Evolutionary conservation across 2,888 invertebrate species (phyloP).

Genomic region (Perizoma affinitatum): DNA sequence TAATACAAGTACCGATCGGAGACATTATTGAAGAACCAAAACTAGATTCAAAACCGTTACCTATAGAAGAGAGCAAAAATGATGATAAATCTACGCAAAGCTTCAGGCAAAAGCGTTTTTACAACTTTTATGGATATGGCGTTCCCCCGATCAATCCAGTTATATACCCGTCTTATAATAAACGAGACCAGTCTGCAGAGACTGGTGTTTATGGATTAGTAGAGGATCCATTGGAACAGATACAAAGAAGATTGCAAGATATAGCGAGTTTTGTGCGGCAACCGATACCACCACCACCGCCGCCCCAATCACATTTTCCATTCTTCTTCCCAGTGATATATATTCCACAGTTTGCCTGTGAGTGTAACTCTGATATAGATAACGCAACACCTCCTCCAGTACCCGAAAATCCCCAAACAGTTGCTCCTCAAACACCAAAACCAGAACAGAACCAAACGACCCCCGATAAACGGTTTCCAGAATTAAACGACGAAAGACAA

Average conservation of each 20-base stretch:
- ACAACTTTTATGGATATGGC: constrained; percentile 51
- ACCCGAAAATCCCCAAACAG: constrained; percentile 26
- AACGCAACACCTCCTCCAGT: constrained; percentile 19
- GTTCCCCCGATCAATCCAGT: constrained; percentile 51
- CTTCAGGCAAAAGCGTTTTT: constrained; percentile 60
- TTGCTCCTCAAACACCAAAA: constrained; percentile 22
- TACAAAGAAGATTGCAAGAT: constrained; percentile 56
- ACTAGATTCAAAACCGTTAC: constrained; percentile 42
- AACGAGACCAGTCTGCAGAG: constrained; percentile 46
- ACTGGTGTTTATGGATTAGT: constrained; percentile 43
- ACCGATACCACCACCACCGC: constrained; percentile 43
- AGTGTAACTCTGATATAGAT: constrained; percentile 44
- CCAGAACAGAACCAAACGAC: constrained; percentile 33
- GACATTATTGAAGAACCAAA: constrained; percentile 38
- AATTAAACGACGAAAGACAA: constrained; percentile 62
- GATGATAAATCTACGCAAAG: constrained; percentile 43
- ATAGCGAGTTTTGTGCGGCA: constrained; percentile 50
- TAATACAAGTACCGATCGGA: constrained; percentile 7
- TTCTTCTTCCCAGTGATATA: constrained; percentile 59
- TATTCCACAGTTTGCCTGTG: constrained; percentile 54
- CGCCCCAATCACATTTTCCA: constrained; percentile 50
- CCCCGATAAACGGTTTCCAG: constrained; percentile 54
- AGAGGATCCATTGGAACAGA: constrained; percentile 53
- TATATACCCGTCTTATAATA: constrained; percentile 44
- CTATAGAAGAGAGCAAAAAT: constrained; percentile 39